These are phyloP conservation scores for Limnodromus scolopaceus DNA, from an alignment of 2,797 vertebrate genomes.

Conservation along the genomic window DNA sequence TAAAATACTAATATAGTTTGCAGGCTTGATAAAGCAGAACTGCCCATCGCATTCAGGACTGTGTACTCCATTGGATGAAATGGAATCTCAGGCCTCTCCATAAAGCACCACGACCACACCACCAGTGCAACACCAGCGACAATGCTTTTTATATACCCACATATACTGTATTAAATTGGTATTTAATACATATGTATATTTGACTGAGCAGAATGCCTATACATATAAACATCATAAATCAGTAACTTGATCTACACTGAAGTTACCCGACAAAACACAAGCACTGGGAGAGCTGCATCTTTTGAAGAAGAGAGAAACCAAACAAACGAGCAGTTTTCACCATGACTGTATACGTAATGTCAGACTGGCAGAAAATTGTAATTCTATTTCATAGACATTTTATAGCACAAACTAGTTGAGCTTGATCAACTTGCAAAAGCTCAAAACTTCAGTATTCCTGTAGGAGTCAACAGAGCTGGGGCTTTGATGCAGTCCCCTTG, in stretches of 20 bases:
- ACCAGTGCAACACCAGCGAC: background rate
- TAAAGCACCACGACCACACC: rapidly evolving
- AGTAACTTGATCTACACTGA: background rate
- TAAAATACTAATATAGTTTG: background rate
- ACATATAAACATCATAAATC: background rate
- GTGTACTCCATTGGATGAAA: background rate
- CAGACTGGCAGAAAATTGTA: background rate
- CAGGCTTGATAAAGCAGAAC: background rate
- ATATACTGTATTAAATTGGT: background rate
- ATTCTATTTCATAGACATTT: rapidly evolving
- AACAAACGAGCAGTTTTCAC: background rate
- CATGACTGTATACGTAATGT: rapidly evolving
- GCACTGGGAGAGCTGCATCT: background rate
- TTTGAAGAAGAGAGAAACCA: background rate
- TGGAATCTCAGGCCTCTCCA: background rate
- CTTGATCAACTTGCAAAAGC: background rate
- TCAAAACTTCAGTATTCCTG: background rate
- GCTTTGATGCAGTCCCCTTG: background rate
- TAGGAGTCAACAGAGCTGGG: background rate
- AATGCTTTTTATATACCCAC: background rate
- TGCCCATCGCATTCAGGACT: background rate
- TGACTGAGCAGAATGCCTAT: background rate
- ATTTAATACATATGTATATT: background rate
- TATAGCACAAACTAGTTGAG: rapidly evolving
- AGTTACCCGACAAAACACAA: background rate